A percentile compares a stretch with the other conserved stretches of the same genome.
phyloP scores from a whole-genome alignment of 37 sponge, comb jelly and placozoan genomes.

The Oscarella lobularis region DNA sequence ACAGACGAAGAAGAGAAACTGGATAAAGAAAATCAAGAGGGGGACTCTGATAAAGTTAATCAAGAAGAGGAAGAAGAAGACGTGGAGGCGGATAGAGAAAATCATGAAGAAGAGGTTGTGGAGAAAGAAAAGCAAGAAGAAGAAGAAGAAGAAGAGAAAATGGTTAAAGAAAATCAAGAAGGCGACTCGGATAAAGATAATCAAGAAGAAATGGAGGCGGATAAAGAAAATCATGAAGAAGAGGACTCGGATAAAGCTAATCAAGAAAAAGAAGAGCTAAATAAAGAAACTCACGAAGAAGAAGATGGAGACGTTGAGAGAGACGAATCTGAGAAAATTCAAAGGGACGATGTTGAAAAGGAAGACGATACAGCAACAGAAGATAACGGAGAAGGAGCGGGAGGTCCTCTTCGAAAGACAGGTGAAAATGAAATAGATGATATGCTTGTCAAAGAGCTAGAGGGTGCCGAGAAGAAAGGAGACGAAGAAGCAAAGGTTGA shows the following conservation, averaged over 20 bases:
- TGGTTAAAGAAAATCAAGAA: slow-evolving; percentile 33
- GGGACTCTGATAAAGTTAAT: not conserved
- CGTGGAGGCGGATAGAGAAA: slow-evolving; percentile 24
- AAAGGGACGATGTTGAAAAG: no score
- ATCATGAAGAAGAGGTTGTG: not conserved
- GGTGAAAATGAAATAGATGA: no score
- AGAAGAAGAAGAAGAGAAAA: slow-evolving; percentile 13
- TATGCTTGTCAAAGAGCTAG: no score
- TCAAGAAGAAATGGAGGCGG: slow-evolving; percentile 4
- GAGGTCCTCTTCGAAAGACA: no score
- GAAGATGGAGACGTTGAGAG: no score
- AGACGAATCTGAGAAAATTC: no score
- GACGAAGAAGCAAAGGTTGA: not conserved
- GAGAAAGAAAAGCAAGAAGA: not conserved
- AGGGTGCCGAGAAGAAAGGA: not conserved
- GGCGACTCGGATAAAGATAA: slow-evolving; percentile 34
- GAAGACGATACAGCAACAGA: no score
- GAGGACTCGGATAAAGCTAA: no score
- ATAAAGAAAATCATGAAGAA: no score
- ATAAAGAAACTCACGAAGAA: no score
- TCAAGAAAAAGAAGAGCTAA: no score
- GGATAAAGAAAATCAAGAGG: not conserved
- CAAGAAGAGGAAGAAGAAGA: slow-evolving; percentile 16
- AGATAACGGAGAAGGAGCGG: no score
- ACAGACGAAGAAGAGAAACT: slow-evolving; percentile 16